Evolutionary conservation across 2,797 vertebrate species (phyloP).

Genomic region (Spea hammondii): DNA sequence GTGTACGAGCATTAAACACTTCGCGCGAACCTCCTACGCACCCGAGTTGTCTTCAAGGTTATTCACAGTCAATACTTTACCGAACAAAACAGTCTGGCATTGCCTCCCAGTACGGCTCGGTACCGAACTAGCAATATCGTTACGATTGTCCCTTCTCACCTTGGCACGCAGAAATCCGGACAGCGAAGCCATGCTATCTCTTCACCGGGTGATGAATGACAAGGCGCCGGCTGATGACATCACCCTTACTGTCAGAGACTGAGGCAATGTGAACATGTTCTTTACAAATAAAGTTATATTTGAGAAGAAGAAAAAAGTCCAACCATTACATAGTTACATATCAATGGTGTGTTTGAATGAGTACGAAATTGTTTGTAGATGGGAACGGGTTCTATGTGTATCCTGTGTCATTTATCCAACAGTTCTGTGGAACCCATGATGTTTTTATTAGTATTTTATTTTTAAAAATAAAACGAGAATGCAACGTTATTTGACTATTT

Average conservation of each 20-base stretch:
- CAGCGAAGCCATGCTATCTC: constrained; percentile 15
- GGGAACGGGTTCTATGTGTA: too few relatives aligned
- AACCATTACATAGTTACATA: too few relatives aligned
- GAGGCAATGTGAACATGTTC: neutral
- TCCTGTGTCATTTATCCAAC: too few relatives aligned
- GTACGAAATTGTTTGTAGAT: too few relatives aligned
- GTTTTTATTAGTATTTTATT: too few relatives aligned
- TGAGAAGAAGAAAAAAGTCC: neutral
- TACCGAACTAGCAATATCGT: neutral
- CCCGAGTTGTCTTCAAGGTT: neutral
- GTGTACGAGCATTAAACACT: too few relatives aligned
- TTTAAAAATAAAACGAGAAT: too few relatives aligned
- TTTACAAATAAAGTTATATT: neutral
- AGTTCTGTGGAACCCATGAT: too few relatives aligned
- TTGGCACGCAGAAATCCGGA: constrained; percentile 24
- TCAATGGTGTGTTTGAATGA: too few relatives aligned
- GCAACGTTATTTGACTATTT: too few relatives aligned
- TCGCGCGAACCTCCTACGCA: neutral
- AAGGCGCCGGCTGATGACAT: constrained; percentile 34
- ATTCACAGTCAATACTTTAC: neutral
- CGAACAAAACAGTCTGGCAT: neutral
- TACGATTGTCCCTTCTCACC: constrained; percentile 19
- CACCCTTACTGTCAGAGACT: neutral
- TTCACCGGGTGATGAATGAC: constrained; percentile 13
- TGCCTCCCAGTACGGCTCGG: neutral